These are phyloP conservation scores for Yasuhikotakia modesta DNA, from an alignment of 2,797 vertebrate species.

Conservation along the genomic window DNA sequence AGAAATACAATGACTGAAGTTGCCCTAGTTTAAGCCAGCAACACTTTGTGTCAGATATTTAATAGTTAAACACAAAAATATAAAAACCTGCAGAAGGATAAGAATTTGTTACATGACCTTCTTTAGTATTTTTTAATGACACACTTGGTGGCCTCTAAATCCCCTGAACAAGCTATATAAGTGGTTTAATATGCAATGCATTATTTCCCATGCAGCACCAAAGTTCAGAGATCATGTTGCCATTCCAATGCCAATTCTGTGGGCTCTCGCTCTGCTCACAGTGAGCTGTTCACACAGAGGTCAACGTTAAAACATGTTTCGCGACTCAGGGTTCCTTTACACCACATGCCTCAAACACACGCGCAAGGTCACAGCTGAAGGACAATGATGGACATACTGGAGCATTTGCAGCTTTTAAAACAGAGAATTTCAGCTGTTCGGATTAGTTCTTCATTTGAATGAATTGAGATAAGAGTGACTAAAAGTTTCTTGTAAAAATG, in stretches of 20 bases:
- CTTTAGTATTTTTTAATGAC: too few relatives aligned
- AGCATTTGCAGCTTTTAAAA: neutral
- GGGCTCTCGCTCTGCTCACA: conserved; percentile 13
- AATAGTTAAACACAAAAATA: neutral
- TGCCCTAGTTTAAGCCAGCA: neutral
- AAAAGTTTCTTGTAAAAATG: too few relatives aligned
- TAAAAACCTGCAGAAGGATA: too few relatives aligned
- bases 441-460: too few relatives aligned
- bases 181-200: conserved; percentile 14
- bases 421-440: neutral
- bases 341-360: neutral
- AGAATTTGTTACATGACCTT: too few relatives aligned
- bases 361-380: conserved; percentile 2
- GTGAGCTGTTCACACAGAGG: neutral
- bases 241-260: conserved; percentile 1
- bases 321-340: neutral
- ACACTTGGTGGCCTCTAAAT: too few relatives aligned
- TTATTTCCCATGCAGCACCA: conserved; percentile 4
- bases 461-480: too few relatives aligned
- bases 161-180: neutral
- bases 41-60: conserved; percentile 12
- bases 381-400: conserved; percentile 14
- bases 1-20: conserved; percentile 2
- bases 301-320: neutral
- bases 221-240: conserved; percentile 24